Percentiles rank a stretch among this genome's conserved stretches.
phyloP scores from a whole-genome alignment of 1,140 invertebrate species.

The Aphaenogaster ashmeadi region DNA sequence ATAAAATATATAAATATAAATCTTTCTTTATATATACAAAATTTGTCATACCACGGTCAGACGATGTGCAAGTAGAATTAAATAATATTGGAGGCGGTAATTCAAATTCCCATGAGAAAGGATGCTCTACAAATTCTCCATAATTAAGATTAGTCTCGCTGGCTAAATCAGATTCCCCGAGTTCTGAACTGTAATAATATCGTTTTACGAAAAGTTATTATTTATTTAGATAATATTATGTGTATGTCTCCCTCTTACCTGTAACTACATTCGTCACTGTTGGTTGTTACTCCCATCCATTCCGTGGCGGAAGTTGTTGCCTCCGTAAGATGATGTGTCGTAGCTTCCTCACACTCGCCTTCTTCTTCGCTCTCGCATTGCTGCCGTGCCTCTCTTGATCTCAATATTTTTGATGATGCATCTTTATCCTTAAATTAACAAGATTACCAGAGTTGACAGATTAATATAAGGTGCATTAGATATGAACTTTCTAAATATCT shows the following conservation, averaged over 20 bases:
- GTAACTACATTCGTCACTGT: constrained; percentile 95
- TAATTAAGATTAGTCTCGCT: constrained; percentile 86
- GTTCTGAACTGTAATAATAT: constrained; percentile 89
- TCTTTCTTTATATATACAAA: background rate
- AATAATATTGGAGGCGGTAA: constrained; percentile 91
- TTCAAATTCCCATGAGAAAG: constrained; percentile 91
- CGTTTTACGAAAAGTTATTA: constrained; percentile 17
- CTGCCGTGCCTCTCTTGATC: constrained; percentile 79
- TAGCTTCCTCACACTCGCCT: constrained; percentile 87
- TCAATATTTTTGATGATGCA: constrained; percentile 64
- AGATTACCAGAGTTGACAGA: constrained; percentile 9
- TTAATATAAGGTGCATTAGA: constrained; percentile 22
- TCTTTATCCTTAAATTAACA: constrained; percentile 81
- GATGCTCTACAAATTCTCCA: constrained; percentile 88
- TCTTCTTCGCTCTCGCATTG: constrained; percentile 89
- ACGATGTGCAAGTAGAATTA: constrained; percentile 90
- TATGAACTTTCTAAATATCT: constrained; percentile 9
- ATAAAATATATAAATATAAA: no score
- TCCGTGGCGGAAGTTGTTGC: constrained; percentile 92
- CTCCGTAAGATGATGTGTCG: constrained; percentile 87
- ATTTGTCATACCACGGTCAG: constrained; percentile 89
- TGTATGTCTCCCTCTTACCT: constrained; percentile 78
- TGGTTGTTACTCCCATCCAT: constrained; percentile 94
- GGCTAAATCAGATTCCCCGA: constrained; percentile 89
- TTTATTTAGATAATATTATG: background rate